Evolutionary conservation across 2,888 invertebrate genomes (phyloP).

Genomic region (Globia sparganii): DNA sequence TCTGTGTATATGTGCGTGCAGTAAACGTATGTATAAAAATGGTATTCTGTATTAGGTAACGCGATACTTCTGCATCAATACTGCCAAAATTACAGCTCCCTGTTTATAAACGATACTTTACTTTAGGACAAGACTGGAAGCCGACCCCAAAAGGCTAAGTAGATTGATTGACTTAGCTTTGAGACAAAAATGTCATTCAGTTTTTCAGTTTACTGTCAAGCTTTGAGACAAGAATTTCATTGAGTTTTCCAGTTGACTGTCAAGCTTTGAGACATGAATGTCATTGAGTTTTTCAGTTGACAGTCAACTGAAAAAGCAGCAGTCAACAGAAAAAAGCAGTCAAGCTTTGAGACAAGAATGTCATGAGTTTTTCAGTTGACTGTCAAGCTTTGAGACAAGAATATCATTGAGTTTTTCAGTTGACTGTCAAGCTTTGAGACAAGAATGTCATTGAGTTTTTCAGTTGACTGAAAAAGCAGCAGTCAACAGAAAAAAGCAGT

Average conservation of each 20-base stretch:
- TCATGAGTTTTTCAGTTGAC: neutral
- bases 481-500: too few relatives aligned
- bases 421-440: neutral
- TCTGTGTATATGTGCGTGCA: constrained; percentile 50
- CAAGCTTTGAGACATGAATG: too few relatives aligned
- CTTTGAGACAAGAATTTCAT: too few relatives aligned
- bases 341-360: neutral
- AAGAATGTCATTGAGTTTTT: neutral
- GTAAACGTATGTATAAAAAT: constrained; percentile 37
- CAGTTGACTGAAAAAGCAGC: too few relatives aligned
- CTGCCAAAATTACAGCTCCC: neutral
- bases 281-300: too few relatives aligned
- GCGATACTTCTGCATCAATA: constrained; percentile 28
- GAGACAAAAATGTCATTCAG: neutral
- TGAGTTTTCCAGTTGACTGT: too few relatives aligned
- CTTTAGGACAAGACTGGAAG: neutral
- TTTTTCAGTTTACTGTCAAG: neutral
- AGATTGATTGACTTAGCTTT: neutral
- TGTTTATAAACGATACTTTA: neutral
- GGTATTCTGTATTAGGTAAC: constrained; percentile 18
- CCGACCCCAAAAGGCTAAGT: neutral
- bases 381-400: neutral
- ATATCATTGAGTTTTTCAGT: neutral
- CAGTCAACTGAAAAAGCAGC: too few relatives aligned
- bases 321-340: too few relatives aligned